Percentiles rank a stretch among this genome's conserved stretches.
These are phyloP conservation scores for Sinelater perroti DNA, from an alignment of 2,888 invertebrate genomes.

Conservation along the genomic window DNA sequence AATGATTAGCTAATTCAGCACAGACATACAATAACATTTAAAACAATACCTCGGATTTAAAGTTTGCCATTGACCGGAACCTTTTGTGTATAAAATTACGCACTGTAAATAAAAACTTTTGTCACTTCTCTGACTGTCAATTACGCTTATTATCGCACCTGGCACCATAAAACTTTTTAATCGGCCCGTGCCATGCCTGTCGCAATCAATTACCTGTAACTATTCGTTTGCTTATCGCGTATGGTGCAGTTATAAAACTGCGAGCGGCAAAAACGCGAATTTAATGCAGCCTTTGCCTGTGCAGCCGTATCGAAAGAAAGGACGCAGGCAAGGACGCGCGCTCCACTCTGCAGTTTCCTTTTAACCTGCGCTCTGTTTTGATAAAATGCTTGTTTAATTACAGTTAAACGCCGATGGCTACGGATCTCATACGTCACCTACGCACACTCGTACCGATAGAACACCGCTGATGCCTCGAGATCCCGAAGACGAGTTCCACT, in stretches of 20 bases:
- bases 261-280: neutral
- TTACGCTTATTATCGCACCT: too few species aligned
- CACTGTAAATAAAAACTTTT: too few species aligned
- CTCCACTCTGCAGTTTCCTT: neutral
- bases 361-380: neutral
- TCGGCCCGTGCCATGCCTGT: too few species aligned
- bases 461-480: slow-evolving; percentile 82
- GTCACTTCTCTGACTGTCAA: too few species aligned
- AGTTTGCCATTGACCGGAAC: too few species aligned
- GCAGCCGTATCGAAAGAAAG: neutral
- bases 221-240: too few species aligned
- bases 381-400: slow-evolving; percentile 34
- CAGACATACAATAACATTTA: too few species aligned
- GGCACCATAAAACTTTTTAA: too few species aligned
- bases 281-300: neutral
- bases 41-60: too few species aligned
- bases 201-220: too few species aligned
- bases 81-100: too few species aligned
- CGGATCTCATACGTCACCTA: slow-evolving; percentile 85
- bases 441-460: slow-evolving; percentile 64
- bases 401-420: slow-evolving; percentile 90
- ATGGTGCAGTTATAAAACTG: neutral
- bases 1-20: too few species aligned
- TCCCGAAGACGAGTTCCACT: slow-evolving; percentile 73
- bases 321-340: neutral